Evolutionary conservation across 2,888 invertebrate genomes (phyloP).

Genomic region (Thysanoteuthis rhombus): DNA sequence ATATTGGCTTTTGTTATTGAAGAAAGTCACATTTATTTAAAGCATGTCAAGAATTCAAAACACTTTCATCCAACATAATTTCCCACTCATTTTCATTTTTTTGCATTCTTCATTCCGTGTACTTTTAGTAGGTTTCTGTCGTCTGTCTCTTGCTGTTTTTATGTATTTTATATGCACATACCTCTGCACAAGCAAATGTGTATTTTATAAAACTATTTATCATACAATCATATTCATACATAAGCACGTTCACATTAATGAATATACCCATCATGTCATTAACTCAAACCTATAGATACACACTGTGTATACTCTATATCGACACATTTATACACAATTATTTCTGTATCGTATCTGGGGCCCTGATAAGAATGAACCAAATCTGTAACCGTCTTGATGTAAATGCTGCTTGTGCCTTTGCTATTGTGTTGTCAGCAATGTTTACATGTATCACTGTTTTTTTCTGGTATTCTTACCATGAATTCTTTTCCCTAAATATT

Average conservation of each 20-base stretch:
- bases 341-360: background rate
- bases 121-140: background rate
- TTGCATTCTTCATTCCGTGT: background rate
- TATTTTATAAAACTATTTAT: too few species aligned
- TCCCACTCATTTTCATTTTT: background rate
- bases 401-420: background rate
- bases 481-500: background rate
- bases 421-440: background rate
- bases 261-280: background rate
- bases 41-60: background rate
- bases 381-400: background rate
- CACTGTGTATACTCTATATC: background rate
- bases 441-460: background rate
- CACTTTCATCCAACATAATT: background rate
- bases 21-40: background rate
- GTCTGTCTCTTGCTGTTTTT: background rate
- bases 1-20: background rate
- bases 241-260: too few species aligned
- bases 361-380: background rate
- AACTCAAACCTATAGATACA: background rate
- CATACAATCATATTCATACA: too few species aligned
- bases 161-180: background rate
- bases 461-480: background rate
- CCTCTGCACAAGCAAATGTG: background rate
- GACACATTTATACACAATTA: background rate